Evolutionary conservation across 2,888 invertebrate species (phyloP).

Genomic region (Melanophora roralis): DNA sequence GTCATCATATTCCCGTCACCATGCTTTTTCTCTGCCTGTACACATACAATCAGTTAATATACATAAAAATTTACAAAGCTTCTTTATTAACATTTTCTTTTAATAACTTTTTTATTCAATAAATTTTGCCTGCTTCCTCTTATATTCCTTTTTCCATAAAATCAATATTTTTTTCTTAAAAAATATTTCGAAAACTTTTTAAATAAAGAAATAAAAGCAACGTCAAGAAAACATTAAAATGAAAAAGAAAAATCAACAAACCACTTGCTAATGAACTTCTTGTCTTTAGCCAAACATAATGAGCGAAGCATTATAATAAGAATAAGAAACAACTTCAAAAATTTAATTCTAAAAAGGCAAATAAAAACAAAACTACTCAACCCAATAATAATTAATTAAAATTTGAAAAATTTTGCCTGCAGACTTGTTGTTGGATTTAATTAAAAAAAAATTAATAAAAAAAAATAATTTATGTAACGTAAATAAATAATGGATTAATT

Average conservation of each 20-base stretch:
- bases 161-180: slow-evolving; percentile 25
- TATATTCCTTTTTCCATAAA: slow-evolving; percentile 6
- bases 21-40: too few species aligned
- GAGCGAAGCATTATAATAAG: slow-evolving; percentile 7
- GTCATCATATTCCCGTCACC: too few species aligned
- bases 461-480: neutral
- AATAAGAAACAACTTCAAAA: slow-evolving; percentile 2
- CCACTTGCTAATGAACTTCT: slow-evolving; percentile 52
- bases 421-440: slow-evolving; percentile 25
- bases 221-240: slow-evolving; percentile 17
- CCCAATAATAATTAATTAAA: slow-evolving; percentile 3
- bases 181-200: neutral
- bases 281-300: slow-evolving; percentile 39
- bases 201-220: neutral
- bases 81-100: neutral
- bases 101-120: neutral
- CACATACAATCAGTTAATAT: too few species aligned
- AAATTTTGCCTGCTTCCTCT: too few species aligned
- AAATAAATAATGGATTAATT: too few species aligned
- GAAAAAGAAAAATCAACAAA: slow-evolving; percentile 47
- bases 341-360: neutral
- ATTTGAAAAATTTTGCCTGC: slow-evolving; percentile 16
- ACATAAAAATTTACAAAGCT: too few species aligned
- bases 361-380: neutral
- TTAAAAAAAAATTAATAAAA: neutral